Base-by-base conservation (phyloP, 2,797 vertebrate species). In the Sebastiscus tertius region DNA sequence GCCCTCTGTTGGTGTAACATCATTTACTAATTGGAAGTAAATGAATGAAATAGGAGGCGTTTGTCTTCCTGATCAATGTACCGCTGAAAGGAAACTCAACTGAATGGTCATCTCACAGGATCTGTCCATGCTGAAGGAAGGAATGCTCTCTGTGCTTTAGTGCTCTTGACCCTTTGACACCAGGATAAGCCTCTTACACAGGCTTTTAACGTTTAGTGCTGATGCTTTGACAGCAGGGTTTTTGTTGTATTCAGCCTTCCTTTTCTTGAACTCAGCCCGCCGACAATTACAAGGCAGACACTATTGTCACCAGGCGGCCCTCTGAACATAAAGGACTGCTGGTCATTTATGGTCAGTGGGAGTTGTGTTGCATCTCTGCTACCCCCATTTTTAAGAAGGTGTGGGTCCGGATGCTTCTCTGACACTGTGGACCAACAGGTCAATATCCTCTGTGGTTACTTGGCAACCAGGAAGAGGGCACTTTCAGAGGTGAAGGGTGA, bases 101-200 rank as follows among this genome's bases (percentile, higher is more conserved):
- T 60, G 18, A 69, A 65, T 31, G 16, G 9, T 42, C 27, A 34
- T 63, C 42, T 59, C 34, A 46, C 14, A 42, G 36, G 69, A 67
- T 72, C n/a, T 29, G 24, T 66, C 31, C 9, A 58, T 63, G 61
- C 55, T 75, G 10, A 75, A 71, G 34, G 31, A 52, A 82, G 82
- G 87, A 92, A 88, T 88, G 62, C 64, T 81, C 36, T 85, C 39
- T 69, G 29, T 68, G 63, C 81, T 88, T 83, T 81, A 83, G 82
- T 85, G 78, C 69, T 85, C 54, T 87, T 91, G 86, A 92, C 84
- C 87, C 33, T 36, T 59, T 85, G 75, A 87, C 90, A 82, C 20
- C 4, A 36, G 75, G 77, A 82, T 87, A 75, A 91, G 46, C 74
- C 79, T 75, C 75, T 62, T 12, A 79, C 75, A 79, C 79, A 80